Evolutionary conservation across 2,888 invertebrate genomes (phyloP).

Genomic region (Leptodirus hochenwartii): DNA sequence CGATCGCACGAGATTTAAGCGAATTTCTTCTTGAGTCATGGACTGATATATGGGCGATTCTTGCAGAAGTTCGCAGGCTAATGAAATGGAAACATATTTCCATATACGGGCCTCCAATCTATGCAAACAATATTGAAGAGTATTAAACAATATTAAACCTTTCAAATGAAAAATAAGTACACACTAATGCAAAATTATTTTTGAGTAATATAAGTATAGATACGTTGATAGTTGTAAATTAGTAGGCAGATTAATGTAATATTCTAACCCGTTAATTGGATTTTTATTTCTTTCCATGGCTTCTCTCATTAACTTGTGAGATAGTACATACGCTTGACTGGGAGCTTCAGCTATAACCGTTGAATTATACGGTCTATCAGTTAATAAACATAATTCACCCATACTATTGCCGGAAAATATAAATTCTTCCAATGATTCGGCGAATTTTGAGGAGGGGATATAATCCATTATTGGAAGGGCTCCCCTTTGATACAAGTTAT

Average conservation of each 20-base stretch:
- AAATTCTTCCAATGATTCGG: conserved; percentile 32
- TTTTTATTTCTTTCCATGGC: conserved; percentile 16
- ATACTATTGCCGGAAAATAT: conserved; percentile 41
- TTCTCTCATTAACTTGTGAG: conserved; percentile 26
- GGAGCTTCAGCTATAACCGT: conserved; percentile 39
- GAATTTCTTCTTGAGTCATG: conserved; percentile 12
- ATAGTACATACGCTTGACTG: conserved; percentile 32
- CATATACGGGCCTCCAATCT: conserved; percentile 9
- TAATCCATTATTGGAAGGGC: conserved; percentile 37
- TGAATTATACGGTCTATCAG: conserved; percentile 35
- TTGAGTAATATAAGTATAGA: no score
- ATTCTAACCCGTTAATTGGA: conserved; percentile 10
- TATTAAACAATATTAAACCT: no score
- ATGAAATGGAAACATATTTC: conserved; percentile 7
- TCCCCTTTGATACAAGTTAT: conserved; percentile 29
- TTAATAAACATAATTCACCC: conserved; percentile 39
- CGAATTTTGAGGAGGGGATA: conserved; percentile 29
- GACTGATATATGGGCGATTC: conserved; percentile 9
- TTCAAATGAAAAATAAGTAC: no score
- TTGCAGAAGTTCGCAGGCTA: conserved; percentile 6
- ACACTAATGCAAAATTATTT: no score
- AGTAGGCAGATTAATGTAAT: no score
- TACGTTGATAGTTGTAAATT: no score
- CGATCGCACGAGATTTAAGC: conserved; percentile 34
- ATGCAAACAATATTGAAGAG: no score